Conservation (phyloP, 2,888 invertebrate species). For the Campaea margaritaria region DNA sequence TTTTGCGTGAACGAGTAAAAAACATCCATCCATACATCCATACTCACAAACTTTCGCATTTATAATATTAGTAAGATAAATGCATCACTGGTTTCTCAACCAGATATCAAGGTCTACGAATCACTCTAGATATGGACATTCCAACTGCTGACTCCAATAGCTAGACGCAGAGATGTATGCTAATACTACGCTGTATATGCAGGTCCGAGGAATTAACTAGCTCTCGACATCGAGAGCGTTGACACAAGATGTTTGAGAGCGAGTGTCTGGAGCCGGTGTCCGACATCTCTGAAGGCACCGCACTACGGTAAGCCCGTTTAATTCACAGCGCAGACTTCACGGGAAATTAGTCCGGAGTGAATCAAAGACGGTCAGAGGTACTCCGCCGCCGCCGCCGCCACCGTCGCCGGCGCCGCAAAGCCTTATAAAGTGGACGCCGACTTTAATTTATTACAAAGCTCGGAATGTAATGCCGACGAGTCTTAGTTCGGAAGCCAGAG, state of each 20-base stretch:
- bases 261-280: not conserved
- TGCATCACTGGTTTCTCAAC: too few species aligned
- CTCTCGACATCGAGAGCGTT: slow-evolving; percentile 1
- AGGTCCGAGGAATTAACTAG: not conserved
- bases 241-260: not conserved
- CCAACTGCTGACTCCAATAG: too few species aligned
- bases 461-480: slow-evolving; percentile 8
- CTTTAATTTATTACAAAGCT: slow-evolving; percentile 20
- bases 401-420: slow-evolving; percentile 6
- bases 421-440: slow-evolving; percentile 9
- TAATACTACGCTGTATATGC: not conserved
- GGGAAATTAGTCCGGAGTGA: slow-evolving; percentile 5
- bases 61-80: too few species aligned
- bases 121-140: too few species aligned
- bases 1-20: too few species aligned
- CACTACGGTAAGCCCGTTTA: slow-evolving; percentile 6
- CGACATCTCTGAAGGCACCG: slow-evolving; percentile 1
- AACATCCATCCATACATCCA: too few species aligned
- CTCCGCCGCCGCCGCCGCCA: not conserved
- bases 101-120: too few species aligned
- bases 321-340: not conserved
- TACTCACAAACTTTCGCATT: too few species aligned
- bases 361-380: slow-evolving; percentile 10
- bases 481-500: slow-evolving; percentile 6
- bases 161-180: not conserved